Base-by-base conservation (phyloP, 2,797 vertebrate genomes). In the Poeciliopsis paucimaculata region DNA sequence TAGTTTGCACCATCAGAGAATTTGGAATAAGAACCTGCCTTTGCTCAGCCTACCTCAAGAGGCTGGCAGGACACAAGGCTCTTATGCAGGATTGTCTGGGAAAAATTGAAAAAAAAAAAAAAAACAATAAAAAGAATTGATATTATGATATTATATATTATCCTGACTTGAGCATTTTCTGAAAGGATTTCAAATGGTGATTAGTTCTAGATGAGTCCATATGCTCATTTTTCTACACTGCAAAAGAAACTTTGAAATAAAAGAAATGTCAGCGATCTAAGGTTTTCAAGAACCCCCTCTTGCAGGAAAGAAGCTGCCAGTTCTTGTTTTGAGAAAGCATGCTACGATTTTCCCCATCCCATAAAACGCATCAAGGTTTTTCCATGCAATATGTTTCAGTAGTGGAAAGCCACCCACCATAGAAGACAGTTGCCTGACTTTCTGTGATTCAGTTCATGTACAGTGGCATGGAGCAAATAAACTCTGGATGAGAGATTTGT, bases 401-500 rank as follows among this genome's bases (percentile, higher is more conserved):
- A 71, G 75, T 57, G 68, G 45, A 82, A 80, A 78, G 39, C 90
- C 90, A 86, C 90, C 90, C 92, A 89, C 84, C 75, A 53, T 31
- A 87, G 70, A 72, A 84, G 80, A 82, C 84, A 85, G 81, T 76
- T 82, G 84, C 79, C n/a, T 85, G 73, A 41, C 76, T 45, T 72
- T 39, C n/a, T 4, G 70, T 78, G 86, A 89, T 87, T 88, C 84
- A 89, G 86, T 90, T 92, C 91, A 92, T 82, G 83, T 87, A 78
- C 66, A 75, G 31, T 80, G 75, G 90, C 89, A 41, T 88, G 73
- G 79, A 77, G 82, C 75, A 93, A 92, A 94, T 91, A 93, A 93
- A 93, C 87, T 68, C 20, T 9, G 28, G 73, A 72, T 91, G 90
- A 94, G 84, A 93, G 91, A 91, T 91, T 84, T 90, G 92, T 39